Base-by-base conservation (phyloP, 2,113 vertebrate species). In the Connochaetes taurinus region DNA sequence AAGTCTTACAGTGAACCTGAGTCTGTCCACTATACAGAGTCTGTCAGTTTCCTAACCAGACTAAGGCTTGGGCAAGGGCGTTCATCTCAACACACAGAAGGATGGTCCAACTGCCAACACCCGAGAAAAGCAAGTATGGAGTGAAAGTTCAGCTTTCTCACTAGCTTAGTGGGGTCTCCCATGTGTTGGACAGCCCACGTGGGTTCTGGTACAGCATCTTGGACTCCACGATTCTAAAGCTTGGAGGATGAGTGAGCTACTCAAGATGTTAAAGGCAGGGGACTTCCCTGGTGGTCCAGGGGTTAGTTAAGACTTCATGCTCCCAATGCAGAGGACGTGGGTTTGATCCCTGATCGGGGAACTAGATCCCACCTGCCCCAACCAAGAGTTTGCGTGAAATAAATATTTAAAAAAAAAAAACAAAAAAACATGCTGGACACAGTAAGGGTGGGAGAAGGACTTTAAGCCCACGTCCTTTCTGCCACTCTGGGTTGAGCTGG, bases 101-200 rank as follows among this genome's bases (percentile, higher is more conserved):
- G 27, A 83, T 5, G 8, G 53, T 53, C 40, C 19, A 21, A 83
- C 2, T 78, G 80, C 57, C 82, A 55, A 45, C 23, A 45, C 25
- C n/a, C 82, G 47, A 88, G 57, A 47, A 91, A 67, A 91, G 25
- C 74, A 95, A 43, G 55, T 29, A 45, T 36, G 6, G 21, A 89
- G 67, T 13, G 27, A 53, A 17, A 25, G n/a, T 33, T 85, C 82
- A 23, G 7, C 11, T 45, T 64, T 55, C 33, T 31, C n/a, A 12
- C n/a, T 12, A 60, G 88, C 29, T 80, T 31, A 15, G 45, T 13
- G 40, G 33, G 27, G 5, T 13, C 57, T 53, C 5, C 64, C 89
- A n/a, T 5, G 47, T 43, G n/a, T 40, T 14, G 1, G 45, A 11
- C 2, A 14, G 23, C n/a, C 16, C 2, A 5, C 4, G 6, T 3